Conservation (phyloP, 2,797 vertebrate genomes). For the Hirundo rustica region DNA sequence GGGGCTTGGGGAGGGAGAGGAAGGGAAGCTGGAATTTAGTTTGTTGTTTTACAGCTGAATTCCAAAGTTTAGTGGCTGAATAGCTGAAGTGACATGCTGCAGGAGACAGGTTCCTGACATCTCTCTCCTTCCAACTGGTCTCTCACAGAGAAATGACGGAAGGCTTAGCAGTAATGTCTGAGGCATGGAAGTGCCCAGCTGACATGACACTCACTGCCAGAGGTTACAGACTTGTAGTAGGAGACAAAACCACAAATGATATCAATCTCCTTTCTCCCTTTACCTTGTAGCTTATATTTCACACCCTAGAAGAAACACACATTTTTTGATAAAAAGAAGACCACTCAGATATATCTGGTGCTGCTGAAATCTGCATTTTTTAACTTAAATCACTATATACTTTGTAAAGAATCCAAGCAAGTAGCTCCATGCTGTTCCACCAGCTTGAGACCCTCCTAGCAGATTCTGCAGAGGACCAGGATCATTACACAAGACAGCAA, state of each 20-base stretch:
- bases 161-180: background rate
- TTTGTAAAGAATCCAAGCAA: background rate
- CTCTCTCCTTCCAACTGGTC: background rate
- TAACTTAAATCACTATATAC: background rate
- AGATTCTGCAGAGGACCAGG: background rate
- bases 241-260: background rate
- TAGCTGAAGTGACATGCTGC: background rate
- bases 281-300: background rate
- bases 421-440: background rate
- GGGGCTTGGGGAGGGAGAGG: background rate
- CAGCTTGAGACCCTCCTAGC: background rate
- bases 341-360: background rate
- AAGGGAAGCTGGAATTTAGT: constrained; percentile 14
- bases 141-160: background rate
- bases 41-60: background rate
- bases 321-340: background rate
- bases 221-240: background rate
- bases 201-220: background rate
- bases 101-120: background rate
- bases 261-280: background rate
- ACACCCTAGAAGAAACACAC: background rate
- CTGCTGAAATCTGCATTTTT: background rate
- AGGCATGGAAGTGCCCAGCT: background rate
- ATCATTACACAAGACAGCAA: background rate
- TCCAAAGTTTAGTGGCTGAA: background rate